Conservation (phyloP, 2,113 vertebrate genomes). For the Hyperopisus bebe region DNA sequence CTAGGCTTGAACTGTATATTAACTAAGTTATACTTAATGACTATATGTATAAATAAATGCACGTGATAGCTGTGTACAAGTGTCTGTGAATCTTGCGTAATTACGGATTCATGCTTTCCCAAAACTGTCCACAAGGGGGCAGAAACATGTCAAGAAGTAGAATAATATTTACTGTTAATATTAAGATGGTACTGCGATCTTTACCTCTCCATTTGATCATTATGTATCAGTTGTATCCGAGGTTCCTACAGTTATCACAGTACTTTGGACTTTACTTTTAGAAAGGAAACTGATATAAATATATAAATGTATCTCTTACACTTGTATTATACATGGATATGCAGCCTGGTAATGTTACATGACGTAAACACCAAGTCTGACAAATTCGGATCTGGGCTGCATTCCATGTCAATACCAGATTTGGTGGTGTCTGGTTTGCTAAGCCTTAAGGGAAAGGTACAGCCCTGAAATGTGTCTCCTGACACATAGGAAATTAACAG, state of each 20-base stretch:
- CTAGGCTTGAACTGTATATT: not conserved
- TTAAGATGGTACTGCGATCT: not conserved
- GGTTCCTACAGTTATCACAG: not conserved
- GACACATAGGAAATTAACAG: not conserved
- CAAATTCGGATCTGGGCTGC: not conserved
- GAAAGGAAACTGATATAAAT: not conserved
- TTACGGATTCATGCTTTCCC: not conserved
- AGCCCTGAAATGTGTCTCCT: not conserved
- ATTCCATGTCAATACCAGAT: not conserved
- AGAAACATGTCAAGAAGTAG: slow-evolving; percentile 32
- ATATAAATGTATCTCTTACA: not conserved
- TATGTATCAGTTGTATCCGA: not conserved
- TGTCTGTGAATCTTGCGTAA: not conserved
- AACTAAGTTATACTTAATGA: not conserved
- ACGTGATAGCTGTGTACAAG: not conserved
- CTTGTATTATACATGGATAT: not conserved
- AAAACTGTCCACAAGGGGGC: slow-evolving; percentile 50
- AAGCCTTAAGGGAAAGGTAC: not conserved
- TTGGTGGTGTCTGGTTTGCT: not conserved
- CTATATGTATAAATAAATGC: not conserved
- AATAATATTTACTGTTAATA: not conserved
- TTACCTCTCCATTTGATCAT: not conserved
- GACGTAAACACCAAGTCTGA: not conserved
- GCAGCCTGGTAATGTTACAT: not conserved
- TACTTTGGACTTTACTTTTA: not conserved